Conservation (phyloP, 2,113 vertebrate species). For the Tonatia bakeri region DNA sequence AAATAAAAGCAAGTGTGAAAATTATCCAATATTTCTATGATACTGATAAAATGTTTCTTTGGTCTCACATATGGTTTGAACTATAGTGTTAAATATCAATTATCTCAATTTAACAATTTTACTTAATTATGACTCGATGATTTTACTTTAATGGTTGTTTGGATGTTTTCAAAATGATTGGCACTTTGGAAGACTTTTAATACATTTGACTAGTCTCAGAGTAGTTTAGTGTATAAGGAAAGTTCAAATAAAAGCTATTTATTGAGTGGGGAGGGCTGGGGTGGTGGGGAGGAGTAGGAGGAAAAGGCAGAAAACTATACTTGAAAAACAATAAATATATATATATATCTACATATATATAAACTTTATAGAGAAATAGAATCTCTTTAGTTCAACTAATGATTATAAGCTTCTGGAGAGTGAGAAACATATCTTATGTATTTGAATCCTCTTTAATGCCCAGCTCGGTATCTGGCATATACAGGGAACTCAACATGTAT, state of each 20-base stretch:
- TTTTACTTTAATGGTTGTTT: background rate
- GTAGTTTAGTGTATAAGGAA: background rate
- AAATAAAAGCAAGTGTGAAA: background rate
- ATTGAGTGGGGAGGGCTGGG: too few species aligned
- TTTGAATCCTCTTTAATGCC: background rate
- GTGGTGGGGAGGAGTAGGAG: too few species aligned
- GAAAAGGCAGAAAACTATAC: too few species aligned
- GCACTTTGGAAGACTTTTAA: background rate
- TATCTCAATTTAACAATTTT: background rate
- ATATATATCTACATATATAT: too few species aligned
- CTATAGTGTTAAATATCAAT: background rate
- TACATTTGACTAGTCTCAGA: background rate
- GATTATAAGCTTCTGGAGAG: background rate
- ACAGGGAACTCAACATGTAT: background rate
- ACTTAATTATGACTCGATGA: background rate
- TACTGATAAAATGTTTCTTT: background rate
- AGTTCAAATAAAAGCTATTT: background rate
- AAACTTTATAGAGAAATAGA: background rate
- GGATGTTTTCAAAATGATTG: background rate
- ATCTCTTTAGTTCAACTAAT: background rate
- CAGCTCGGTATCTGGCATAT: background rate
- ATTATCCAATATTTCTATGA: background rate
- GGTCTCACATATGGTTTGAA: background rate
- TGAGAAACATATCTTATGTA: background rate
- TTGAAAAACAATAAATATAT: too few species aligned